Evolutionary conservation across 2,797 vertebrate species (phyloP).

Genomic region (Alcedo quadribrachys): DNA sequence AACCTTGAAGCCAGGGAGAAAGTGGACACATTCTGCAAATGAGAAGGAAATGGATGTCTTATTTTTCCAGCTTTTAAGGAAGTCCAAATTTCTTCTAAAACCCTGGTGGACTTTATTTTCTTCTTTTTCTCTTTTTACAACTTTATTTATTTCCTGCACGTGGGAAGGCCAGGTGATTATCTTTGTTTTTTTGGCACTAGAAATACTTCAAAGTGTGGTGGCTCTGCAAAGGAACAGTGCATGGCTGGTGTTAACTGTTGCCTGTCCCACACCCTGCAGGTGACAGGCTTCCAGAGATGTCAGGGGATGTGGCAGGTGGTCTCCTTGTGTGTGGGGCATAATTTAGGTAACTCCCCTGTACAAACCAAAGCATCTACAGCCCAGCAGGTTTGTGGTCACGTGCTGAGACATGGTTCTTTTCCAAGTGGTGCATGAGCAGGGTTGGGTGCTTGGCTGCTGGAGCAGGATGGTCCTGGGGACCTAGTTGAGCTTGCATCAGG

Average conservation of each 20-base stretch:
- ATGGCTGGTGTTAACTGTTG: neutral
- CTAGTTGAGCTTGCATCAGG: neutral
- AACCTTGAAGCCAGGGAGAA: neutral
- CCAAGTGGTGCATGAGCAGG: rapidly evolving
- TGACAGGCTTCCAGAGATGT: neutral
- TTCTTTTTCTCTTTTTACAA: neutral
- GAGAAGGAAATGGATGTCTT: neutral
- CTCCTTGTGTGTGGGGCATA: neutral
- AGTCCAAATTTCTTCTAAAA: neutral
- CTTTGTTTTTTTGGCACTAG: neutral
- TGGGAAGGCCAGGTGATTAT: neutral
- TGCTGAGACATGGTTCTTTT: neutral
- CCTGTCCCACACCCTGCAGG: neutral
- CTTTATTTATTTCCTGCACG: neutral
- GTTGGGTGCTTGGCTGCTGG: neutral
- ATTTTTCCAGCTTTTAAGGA: neutral
- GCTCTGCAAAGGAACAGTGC: neutral
- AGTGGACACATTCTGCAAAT: neutral
- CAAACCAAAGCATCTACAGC: neutral
- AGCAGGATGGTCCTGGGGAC: neutral
- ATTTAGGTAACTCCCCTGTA: neutral
- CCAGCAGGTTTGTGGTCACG: rapidly evolving
- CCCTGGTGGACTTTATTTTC: neutral
- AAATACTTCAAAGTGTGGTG: neutral
- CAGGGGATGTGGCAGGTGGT: neutral